Evolutionary conservation across 2,113 vertebrate genomes (phyloP), one percentile per base, ranked within the genome.

Genomic region (Cyprinodon variegatus): DNA sequence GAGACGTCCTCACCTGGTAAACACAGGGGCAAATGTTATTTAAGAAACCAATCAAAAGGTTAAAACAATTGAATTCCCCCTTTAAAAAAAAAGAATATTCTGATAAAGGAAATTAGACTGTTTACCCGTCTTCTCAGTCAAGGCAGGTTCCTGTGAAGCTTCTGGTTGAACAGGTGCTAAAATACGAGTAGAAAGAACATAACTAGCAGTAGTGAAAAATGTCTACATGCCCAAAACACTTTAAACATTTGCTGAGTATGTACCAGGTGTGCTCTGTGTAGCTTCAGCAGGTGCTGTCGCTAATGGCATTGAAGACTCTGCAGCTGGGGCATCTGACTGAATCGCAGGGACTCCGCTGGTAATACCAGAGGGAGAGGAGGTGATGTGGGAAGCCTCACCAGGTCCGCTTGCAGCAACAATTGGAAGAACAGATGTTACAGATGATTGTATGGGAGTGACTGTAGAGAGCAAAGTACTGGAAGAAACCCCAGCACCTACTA

Each of bases 41-140:
- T 11, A 48, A 59, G 4, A 43, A 46, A 38, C 11, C n/a, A n/a
- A 41, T 20, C 4, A 14, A 29, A 45, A 0, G n/a, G 29, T 36
- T 14, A 11, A 29, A 12, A 66, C 45, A 45, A 43, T 45, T 1
- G 43, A 8, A n/a, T 14, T 11, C 0, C 64, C 29, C 29, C 29
- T 29, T 29, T 29, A 29, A 29, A 29, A 29, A n/a, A 29, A 29
- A 29, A 29, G 29, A 29, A 29, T 29, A 29, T 11, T 53, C 70
- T 29, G 3, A 38, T 15, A 14, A 2, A 39, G 3, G 61, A 64
- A 76, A n/a, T 4, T 43, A 36, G 38, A 69, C 71, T 3, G 70
- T 63, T 87, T 82, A 95, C 94, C 87, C 0, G 75, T 87, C 92
- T 92, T 94, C 69, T 93, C 93, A 77, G 71, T 72, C 62, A 82